Percentiles rank a stretch among this genome's conserved stretches.
These are phyloP conservation scores for Heteronetta atricapilla DNA, from an alignment of 2,113 vertebrate genomes.

Conservation along the genomic window DNA sequence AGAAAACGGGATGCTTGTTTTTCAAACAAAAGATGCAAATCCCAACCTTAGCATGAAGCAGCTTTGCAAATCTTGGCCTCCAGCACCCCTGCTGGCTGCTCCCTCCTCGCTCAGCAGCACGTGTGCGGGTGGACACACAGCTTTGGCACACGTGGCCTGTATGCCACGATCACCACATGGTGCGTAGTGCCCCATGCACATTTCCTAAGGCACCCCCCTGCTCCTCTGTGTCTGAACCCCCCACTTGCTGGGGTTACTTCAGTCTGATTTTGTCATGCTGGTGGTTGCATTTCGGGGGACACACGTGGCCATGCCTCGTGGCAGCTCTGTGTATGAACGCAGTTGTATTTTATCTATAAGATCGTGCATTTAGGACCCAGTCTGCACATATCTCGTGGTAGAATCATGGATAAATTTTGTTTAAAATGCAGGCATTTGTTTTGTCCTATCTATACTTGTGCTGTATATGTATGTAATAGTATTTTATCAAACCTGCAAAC, in stretches of 20 bases:
- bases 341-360: background rate
- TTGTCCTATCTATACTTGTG: background rate
- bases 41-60: background rate
- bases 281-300: background rate
- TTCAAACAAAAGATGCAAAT: background rate
- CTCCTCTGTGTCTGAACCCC: rapidly evolving
- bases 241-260: background rate
- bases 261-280: background rate
- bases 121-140: rapidly evolving
- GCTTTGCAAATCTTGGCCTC: conserved; percentile 27
- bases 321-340: background rate
- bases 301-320: background rate
- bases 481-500: background rate
- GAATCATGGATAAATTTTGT: background rate
- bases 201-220: background rate
- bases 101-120: background rate
- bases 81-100: conserved; percentile 53
- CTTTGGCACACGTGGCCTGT: background rate
- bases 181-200: rapidly evolving
- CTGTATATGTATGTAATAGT: background rate
- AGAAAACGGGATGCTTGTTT: background rate
- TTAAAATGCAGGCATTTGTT: background rate
- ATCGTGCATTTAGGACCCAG: background rate
- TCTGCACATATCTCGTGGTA: background rate
- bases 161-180: background rate